Percentiles rank a stretch among this genome's conserved stretches.
Evolutionary conservation across 2,888 invertebrate species (phyloP).

Genomic region (Pterostichus madidus): DNA sequence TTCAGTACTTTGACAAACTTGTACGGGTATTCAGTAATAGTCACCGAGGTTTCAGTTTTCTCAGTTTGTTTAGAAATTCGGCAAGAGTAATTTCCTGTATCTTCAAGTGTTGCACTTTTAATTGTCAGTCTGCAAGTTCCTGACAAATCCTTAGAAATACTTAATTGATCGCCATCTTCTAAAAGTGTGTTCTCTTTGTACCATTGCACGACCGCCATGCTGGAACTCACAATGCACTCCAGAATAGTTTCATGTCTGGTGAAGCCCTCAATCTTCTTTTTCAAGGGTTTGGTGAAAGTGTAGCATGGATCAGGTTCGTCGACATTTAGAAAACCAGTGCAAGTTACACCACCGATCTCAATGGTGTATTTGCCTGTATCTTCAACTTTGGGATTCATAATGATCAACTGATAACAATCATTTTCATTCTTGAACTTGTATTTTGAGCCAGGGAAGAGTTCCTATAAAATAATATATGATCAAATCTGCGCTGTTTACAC

Average conservation of each 20-base stretch:
- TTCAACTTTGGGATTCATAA: constrained; percentile 94
- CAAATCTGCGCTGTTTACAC: not conserved
- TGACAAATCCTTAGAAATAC: constrained; percentile 94
- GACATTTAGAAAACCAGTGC: constrained; percentile 95
- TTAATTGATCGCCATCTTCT: constrained; percentile 88
- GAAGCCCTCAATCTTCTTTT: constrained; percentile 93
- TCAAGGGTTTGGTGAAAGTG: constrained; percentile 93
- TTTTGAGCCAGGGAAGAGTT: constrained; percentile 96
- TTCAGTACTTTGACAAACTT: constrained; percentile 97
- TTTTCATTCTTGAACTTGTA: constrained; percentile 97
- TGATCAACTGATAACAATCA: constrained; percentile 93
- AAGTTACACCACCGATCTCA: constrained; percentile 94
- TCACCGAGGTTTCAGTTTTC: constrained; percentile 89
- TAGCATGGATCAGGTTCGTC: constrained; percentile 98
- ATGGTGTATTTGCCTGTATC: constrained; percentile 98
- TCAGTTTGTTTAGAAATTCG: constrained; percentile 93
- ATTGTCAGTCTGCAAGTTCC: constrained; percentile 94
- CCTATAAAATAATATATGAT: constrained; percentile 79
- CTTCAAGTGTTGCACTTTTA: constrained; percentile 89
- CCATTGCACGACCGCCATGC: constrained; percentile 97
- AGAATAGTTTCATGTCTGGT: constrained; percentile 93
- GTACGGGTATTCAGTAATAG: constrained; percentile 94
- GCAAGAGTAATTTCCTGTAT: constrained; percentile 94
- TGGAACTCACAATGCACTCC: constrained; percentile 96
- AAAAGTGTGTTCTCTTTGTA: constrained; percentile 89